Base-by-base conservation (phyloP, 2,888 invertebrate species). In the Buathra laborator region DNA sequence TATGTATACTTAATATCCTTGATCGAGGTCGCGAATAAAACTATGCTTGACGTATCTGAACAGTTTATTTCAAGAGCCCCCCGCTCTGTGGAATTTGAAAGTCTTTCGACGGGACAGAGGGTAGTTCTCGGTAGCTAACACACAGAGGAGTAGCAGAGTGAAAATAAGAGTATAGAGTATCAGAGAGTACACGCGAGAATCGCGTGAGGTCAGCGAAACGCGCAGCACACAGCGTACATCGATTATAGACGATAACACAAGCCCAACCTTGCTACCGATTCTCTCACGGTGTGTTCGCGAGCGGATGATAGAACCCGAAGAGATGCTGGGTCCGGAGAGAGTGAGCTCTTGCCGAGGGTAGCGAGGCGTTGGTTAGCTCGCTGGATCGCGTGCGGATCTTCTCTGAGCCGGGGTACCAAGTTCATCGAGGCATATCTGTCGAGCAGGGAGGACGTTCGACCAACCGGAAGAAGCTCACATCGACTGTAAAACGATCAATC, bases 401-500 rank as follows among this genome's bases (percentile, higher is more conserved):
- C 79, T 75, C 44, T 85, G 67, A 82, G 79, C 79, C 82, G 48
- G 67, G 67, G 72, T 24, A 68, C 68, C 74, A 56, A 75, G 81
- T 82, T 82, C 82, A 83, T 59, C 82, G 44, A 85, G 79, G 85
- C 82, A 85, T 82, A 80, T 79, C 81, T 62, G 44, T 72, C 79
- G 78, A 87, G 75, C 89, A 90, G 92, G 89, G 88, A 87, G 87
- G 86, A 86, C 51, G 82, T 68, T 87, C 91, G 90, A 85, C 89
- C 90, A 92, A 89, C 92, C 92, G 90, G 92, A 90, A 90, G 92
- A 90, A 90, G 89, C 88, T 88, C 88, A 89, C 88, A 86, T 91
- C 90, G 88, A 91, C 91, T 92, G 92, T 92, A 87, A 93, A 92
- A 91, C 91, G 90, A 90, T 91, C 90, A 89, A 89, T 89, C 88